Evolutionary conservation across 2,113 vertebrate species (phyloP), one percentile per base, ranked within the genome.

Genomic region (Semnornis frantzii): DNA sequence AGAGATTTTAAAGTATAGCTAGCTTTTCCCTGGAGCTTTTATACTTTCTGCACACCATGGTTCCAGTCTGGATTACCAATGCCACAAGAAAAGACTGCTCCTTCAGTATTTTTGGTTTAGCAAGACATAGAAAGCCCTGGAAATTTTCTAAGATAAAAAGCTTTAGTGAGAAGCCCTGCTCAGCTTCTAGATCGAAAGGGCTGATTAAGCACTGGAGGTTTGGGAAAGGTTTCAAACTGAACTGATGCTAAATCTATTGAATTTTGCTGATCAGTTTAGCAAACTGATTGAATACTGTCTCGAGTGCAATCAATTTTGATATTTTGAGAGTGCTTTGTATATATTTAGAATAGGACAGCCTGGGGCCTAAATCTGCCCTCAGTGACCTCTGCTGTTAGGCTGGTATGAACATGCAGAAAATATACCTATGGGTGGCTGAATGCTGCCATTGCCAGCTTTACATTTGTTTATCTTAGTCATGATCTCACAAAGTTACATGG

Each of bases 391-490:
- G 44, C n/a, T 55, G 13, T 73, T 30, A 20, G 30, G 73, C 14
- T 12, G 83, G 74, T 54, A 76, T 39, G 58, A 77, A 64, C 77
- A 76, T 16, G 48, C 57, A 91, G 65, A 83, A 64, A 79, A 76
- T 12, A 25, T 10, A 12, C 17, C 44, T 62, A 12, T 27, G 71
- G 44, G 62, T 50, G 62, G 75, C 21, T 92, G 92, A 71, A 75
- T 7, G 15, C 27, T 90, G 31, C 30, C 12, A 27, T 21, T 85
- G 23, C 60, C 66, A 90, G 71, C 42, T 66, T 68, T 85, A 65
- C 42, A 10, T 69, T 85, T 37, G n/a, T 86, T 93, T 94, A 55
- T 34, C 71, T 70, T 88, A 78, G 72, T 37, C 88, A 94, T 81
- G 31, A 87, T 50, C 46, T 74, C 59, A 39, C 37, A 42, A 79